These are phyloP conservation scores for Cataglyphis rosenhaueri DNA, from an alignment of 2,888 invertebrate species.

Conservation along the genomic window DNA sequence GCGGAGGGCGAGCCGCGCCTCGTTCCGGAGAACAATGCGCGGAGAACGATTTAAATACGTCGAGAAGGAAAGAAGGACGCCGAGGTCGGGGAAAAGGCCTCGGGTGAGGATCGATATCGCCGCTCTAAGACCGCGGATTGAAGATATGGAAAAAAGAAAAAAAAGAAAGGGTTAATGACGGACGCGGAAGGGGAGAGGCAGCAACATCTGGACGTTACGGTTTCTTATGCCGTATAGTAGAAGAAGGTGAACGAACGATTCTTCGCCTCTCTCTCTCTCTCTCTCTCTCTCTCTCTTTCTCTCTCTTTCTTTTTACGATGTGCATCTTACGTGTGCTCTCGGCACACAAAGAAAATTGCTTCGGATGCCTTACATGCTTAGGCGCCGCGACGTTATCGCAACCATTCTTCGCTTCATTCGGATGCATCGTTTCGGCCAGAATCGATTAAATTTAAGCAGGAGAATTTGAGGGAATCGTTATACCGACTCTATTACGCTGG, in stretches of 20 bases:
- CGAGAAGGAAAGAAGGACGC: background rate
- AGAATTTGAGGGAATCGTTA: background rate
- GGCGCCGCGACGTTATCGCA: constrained; percentile 29
- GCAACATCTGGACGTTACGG: constrained; percentile 64
- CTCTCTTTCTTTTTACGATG: constrained; percentile 1
- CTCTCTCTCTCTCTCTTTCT: constrained; percentile 6
- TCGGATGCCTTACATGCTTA: constrained; percentile 41
- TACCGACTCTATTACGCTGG: background rate
- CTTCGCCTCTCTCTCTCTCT: constrained; percentile 27
- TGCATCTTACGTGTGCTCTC: constrained; percentile 8
- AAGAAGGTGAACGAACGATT: constrained; percentile 69
- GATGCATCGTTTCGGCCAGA: background rate
- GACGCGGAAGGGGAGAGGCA: constrained; percentile 5
- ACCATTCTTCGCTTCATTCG: constrained; percentile 23
- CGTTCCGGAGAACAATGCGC: constrained; percentile 31
- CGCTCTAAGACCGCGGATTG: background rate
- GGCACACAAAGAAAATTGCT: constrained; percentile 14
- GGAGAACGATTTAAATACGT: constrained; percentile 20
- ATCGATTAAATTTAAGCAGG: background rate
- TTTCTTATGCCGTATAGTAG: constrained; percentile 44
- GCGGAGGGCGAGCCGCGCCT: constrained; percentile 15
- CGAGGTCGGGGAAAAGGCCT: background rate
- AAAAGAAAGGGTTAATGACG: constrained; percentile 32
- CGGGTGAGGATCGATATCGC: constrained; percentile 34
- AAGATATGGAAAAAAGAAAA: background rate